A percentile compares a stretch with the other conserved stretches of the same genome.
Conservation (phyloP, 2,113 vertebrate genomes). For the Stegostoma tigrinum region DNA sequence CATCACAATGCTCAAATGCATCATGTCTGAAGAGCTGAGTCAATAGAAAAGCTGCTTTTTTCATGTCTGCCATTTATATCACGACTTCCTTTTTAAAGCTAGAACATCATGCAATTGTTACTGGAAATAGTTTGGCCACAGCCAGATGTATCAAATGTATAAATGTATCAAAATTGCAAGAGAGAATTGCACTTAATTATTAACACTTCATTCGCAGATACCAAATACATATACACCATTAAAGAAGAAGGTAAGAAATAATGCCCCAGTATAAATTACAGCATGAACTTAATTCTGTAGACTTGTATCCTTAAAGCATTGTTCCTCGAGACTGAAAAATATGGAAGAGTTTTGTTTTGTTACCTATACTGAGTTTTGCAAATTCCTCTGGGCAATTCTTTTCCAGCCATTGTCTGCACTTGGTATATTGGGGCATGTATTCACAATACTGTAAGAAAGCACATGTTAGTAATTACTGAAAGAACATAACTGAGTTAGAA, state of each 20-base stretch:
- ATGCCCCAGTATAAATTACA: background rate
- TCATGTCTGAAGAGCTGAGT: background rate
- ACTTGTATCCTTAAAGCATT: background rate
- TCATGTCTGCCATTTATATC: background rate
- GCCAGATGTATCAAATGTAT: too few relatives aligned
- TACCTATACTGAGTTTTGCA: slow-evolving; percentile 90
- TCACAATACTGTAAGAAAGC: slow-evolving; percentile 78
- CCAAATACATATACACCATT: background rate
- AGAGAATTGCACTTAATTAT: background rate
- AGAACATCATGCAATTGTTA: background rate
- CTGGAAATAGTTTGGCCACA: background rate
- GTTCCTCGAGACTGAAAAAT: background rate
- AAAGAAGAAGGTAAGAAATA: background rate
- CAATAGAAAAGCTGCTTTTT: background rate
- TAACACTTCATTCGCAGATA: background rate
- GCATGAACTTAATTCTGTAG: background rate
- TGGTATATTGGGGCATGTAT: slow-evolving; percentile 96
- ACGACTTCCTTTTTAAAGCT: background rate
- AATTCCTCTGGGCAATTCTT: slow-evolving; percentile 97
- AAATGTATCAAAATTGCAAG: background rate
- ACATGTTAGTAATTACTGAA: background rate
- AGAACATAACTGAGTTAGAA: background rate
- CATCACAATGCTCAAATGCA: background rate
- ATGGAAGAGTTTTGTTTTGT: slow-evolving; percentile 45
- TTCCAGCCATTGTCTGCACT: slow-evolving; percentile 97